phyloP scores from a whole-genome alignment of 2,113 vertebrate species.

The Grammomys dolichurus region DNA sequence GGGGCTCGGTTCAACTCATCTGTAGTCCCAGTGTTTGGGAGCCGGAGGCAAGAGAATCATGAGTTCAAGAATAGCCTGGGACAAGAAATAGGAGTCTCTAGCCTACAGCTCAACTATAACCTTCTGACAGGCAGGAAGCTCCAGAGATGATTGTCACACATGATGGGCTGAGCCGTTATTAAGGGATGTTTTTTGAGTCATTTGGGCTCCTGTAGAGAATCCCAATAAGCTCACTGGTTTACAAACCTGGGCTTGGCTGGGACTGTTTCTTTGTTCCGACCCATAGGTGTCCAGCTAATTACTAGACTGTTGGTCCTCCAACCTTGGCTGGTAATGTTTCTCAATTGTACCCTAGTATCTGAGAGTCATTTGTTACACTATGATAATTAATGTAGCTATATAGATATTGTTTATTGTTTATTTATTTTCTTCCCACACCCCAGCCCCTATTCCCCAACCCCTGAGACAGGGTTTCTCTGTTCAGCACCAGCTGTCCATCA shows the following conservation, averaged over 20 bases:
- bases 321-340: not conserved
- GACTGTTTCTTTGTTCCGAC: not conserved
- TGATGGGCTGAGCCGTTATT: not conserved
- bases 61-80: not conserved
- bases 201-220: not conserved
- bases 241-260: not conserved
- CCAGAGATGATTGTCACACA: not conserved
- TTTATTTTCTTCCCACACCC: too few species aligned
- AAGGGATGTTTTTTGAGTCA: not conserved
- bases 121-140: not conserved
- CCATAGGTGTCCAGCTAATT: not conserved
- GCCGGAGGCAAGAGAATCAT: not conserved
- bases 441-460: not conserved
- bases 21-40: not conserved
- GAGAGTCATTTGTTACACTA: not conserved
- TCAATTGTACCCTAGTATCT: not conserved
- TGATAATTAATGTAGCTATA: not conserved
- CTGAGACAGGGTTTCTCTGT: not conserved
- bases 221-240: not conserved
- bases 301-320: too few species aligned
- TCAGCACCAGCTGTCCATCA: not conserved
- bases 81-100: not conserved
- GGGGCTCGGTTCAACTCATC: not conserved
- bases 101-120: not conserved
- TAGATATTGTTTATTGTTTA: not conserved